Conservation (phyloP, 2,113 vertebrate species). For the Panurus biarmicus region DNA sequence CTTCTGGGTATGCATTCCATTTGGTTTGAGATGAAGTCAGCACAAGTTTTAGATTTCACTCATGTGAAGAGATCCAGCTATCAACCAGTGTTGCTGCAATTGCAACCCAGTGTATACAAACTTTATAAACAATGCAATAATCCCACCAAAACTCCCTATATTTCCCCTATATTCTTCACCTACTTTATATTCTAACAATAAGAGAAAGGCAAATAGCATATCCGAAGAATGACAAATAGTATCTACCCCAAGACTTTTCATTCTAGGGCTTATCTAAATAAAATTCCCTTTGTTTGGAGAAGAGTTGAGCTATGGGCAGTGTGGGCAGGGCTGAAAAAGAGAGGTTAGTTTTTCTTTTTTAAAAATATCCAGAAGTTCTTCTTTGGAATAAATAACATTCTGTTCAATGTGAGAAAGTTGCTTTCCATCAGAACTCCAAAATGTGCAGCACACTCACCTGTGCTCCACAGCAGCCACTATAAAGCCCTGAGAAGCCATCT, state of each 20-base stretch:
- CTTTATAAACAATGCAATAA: neutral
- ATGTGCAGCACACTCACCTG: conserved; percentile 71
- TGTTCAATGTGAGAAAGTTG: neutral
- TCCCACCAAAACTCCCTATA: neutral
- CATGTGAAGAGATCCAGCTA: neutral
- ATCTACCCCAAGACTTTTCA: neutral
- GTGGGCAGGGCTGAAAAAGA: neutral
- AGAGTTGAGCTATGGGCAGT: neutral
- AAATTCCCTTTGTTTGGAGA: neutral
- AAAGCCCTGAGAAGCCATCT: conserved; percentile 90
- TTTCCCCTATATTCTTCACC: neutral
- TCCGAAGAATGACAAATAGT: neutral
- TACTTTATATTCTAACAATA: neutral
- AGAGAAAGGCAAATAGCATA: neutral
- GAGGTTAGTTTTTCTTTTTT: neutral
- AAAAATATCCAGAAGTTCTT: neutral
- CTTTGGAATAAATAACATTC: neutral
- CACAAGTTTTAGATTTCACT: neutral
- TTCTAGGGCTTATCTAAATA: neutral
- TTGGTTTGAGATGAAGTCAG: neutral
- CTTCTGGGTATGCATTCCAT: neutral
- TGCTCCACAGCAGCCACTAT: conserved; percentile 92
- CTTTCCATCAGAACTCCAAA: neutral
- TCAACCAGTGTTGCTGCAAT: neutral
- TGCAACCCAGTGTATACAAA: neutral